Evolutionary conservation across 2,888 invertebrate genomes (phyloP).

Genomic region (Coremacera marginata): DNA sequence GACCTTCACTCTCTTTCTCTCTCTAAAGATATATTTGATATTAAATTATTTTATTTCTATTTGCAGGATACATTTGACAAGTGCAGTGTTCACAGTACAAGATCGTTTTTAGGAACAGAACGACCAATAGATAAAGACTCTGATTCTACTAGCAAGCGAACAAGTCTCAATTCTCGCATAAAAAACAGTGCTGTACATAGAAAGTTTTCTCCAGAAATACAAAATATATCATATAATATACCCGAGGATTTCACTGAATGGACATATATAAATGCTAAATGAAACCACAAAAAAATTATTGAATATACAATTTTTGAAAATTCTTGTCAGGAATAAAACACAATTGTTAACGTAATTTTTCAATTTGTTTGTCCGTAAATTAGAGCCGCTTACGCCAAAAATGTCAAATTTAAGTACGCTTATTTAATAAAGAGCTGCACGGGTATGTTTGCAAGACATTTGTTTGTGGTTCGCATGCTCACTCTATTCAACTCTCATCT

Average conservation of each 20-base stretch:
- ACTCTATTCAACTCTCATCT: too few relatives aligned
- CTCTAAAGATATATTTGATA: too few relatives aligned
- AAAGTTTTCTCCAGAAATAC: conserved; percentile 31
- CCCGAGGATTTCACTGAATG: conserved; percentile 21
- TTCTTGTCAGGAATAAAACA: not conserved
- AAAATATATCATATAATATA: conserved; percentile 24
- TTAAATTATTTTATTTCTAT: not conserved
- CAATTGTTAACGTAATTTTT: not conserved
- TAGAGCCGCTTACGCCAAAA: not conserved
- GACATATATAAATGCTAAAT: not conserved
- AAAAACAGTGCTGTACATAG: conserved; percentile 17
- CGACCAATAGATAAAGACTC: conserved; percentile 14
- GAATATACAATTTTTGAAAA: not conserved
- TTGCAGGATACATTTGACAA: conserved; percentile 27
- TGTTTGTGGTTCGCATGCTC: too few relatives aligned
- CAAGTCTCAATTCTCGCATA: conserved; percentile 18
- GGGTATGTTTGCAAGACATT: not conserved
- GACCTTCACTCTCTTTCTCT: too few relatives aligned
- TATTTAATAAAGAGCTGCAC: not conserved
- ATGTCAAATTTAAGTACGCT: not conserved
- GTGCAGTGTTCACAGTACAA: conserved; percentile 35
- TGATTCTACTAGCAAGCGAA: conserved; percentile 16
- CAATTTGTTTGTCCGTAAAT: too few relatives aligned
- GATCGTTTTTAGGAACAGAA: conserved; percentile 24
- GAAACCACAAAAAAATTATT: not conserved